Evolutionary conservation across 2,113 vertebrate species (phyloP).

Genomic region (Gnathonemus echidnorhynchus): DNA sequence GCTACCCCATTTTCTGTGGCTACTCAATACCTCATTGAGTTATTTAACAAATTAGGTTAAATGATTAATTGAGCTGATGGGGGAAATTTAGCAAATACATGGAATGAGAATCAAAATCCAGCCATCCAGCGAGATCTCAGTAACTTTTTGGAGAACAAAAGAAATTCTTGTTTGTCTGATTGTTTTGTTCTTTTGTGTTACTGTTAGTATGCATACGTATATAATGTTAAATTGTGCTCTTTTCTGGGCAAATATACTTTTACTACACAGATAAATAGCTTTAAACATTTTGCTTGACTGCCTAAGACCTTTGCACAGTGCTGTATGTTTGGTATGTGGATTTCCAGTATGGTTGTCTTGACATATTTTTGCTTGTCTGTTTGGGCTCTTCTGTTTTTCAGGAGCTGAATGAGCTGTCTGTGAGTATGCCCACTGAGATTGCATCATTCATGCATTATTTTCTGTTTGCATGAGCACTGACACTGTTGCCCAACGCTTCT

Average conservation of each 20-base stretch:
- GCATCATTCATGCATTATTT: background rate
- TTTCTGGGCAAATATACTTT: background rate
- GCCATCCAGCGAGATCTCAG: background rate
- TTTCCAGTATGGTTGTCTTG: background rate
- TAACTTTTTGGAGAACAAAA: background rate
- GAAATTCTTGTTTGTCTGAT: background rate
- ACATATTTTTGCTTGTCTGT: background rate
- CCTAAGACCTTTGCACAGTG: background rate
- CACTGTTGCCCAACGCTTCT: background rate
- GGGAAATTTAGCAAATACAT: background rate
- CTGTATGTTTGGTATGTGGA: background rate
- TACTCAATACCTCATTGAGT: background rate
- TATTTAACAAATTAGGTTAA: background rate
- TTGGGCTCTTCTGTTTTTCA: conserved; percentile 28
- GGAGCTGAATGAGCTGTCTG: conserved; percentile 71
- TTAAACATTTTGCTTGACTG: background rate
- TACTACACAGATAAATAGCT: background rate
- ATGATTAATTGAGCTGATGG: background rate
- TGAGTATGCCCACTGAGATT: conserved; percentile 45
- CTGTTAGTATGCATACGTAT: background rate
- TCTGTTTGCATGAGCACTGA: background rate
- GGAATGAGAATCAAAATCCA: background rate
- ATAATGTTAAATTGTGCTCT: background rate
- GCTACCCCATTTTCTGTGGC: background rate
- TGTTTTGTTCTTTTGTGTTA: background rate